Conservation (phyloP, 2,888 invertebrate genomes). For the Nipponacmea schrenckii region DNA sequence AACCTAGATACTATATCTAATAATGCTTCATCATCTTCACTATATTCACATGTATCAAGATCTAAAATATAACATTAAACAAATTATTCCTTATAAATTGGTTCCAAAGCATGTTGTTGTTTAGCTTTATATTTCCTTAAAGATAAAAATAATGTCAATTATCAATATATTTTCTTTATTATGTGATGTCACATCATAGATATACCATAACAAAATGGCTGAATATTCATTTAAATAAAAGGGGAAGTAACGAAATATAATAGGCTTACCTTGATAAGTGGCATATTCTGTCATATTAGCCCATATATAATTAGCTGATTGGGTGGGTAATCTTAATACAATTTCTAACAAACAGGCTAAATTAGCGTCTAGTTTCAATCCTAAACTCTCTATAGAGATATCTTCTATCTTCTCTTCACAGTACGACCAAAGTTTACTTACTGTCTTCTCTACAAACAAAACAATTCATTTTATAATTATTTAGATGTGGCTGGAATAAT, state of each 20-base stretch:
- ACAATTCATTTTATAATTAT: too few species aligned
- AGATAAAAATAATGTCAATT: too few species aligned
- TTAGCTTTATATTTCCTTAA: too few species aligned
- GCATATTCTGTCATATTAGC: conserved; percentile 54
- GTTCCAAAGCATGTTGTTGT: too few species aligned
- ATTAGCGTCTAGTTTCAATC: conserved; percentile 40
- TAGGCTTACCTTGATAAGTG: conserved; percentile 51
- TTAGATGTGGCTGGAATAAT: too few species aligned
- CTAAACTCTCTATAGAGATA: conserved; percentile 27
- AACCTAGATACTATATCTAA: conserved; percentile 71
- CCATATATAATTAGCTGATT: conserved; percentile 43
- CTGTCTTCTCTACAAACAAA: conserved; percentile 36
- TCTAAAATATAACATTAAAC: conserved; percentile 46
- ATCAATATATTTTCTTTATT: too few species aligned
- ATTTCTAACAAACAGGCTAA: conserved; percentile 44
- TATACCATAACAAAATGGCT: too few species aligned
- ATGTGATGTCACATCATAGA: too few species aligned
- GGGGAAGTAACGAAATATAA: too few species aligned
- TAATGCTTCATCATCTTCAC: conserved; percentile 63
- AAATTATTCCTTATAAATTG: too few species aligned
- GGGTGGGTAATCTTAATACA: conserved; percentile 41
- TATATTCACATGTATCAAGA: conserved; percentile 71
- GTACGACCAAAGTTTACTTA: conserved; percentile 34
- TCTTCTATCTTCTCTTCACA: conserved; percentile 33
- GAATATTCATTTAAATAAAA: not conserved